Conservation (phyloP, 1,140 invertebrate genomes). For the Babylonia areolata region DNA sequence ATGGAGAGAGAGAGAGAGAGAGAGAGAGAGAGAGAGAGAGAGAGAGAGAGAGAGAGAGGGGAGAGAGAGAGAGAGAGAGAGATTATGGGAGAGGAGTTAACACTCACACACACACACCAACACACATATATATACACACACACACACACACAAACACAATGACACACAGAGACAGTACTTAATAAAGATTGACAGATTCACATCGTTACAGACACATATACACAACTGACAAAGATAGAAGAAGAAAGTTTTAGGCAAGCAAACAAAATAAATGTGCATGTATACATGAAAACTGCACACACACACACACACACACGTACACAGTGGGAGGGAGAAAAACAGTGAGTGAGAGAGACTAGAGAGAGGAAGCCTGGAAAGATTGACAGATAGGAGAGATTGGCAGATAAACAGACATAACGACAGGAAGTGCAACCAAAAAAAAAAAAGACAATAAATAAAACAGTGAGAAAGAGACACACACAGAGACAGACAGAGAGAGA, state of each 20-base stretch:
- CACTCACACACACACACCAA: not conserved
- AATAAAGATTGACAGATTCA: not conserved
- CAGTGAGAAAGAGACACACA: not conserved
- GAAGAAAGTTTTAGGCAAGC: too few relatives aligned
- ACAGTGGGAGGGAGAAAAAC: not conserved
- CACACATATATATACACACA: not conserved
- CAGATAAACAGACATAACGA: conserved; percentile 29
- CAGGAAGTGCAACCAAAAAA: conserved; percentile 5
- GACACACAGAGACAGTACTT: not conserved
- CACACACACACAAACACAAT: not conserved
- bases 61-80: not conserved
- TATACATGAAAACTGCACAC: too few relatives aligned
- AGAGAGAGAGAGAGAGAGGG: conserved; percentile 8
- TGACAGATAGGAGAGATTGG: not conserved
- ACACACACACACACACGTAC: too few relatives aligned
- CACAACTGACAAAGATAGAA: not conserved
- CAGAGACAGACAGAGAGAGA: not conserved
- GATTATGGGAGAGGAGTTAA: too few relatives aligned
- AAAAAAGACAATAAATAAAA: conserved; percentile 20
- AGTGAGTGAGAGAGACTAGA: not conserved
- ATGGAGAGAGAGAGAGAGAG: not conserved
- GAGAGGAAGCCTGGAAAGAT: not conserved
- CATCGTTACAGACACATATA: not conserved
- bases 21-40: conserved; percentile 21
- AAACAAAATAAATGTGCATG: too few relatives aligned